Evolutionary conservation across 2,113 vertebrate genomes (phyloP), one percentile per base, ranked within the genome.

Genomic region (Cyphomyrus discorhynchus): DNA sequence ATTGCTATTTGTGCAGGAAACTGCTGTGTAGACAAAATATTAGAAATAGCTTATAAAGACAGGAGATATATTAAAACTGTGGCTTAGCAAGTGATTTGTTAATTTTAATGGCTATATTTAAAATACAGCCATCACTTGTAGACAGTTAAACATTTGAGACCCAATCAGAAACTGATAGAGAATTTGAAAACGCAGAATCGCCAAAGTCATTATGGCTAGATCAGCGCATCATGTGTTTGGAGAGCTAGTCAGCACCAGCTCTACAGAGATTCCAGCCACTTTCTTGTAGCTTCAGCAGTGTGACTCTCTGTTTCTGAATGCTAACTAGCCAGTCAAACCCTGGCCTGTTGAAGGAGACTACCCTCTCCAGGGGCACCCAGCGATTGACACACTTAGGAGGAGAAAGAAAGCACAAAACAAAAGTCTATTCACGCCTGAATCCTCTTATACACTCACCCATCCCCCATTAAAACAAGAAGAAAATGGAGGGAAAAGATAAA

Each of bases 351-450:
- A 96, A 95, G 94, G 94, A 96, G 93, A 94, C 93, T 95, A 95
- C 96, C 95, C 96, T 95, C 94, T 95, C 94, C 94, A 96, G 96
- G 96, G 96, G 96, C 95, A 97, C 95, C 96, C 92, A 95, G 95
- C 96, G 96, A 97, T 96, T 97, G 96, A 97, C 97, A 97, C 96
- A 97, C 96, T 97, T 96, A 97, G 96, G 96, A 96, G 93, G 95
- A 94, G 96, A 95, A 97, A 97, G 96, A 98, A 98, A 97, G 96
- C 95, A 95, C 93, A 96, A 97, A 96, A 98, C 97, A 98, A 98
- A 99, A 96, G 97, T 98, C 97, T 97, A 97, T 98, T 98, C 97
- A 98, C 92, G 93, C 92, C 94, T 91, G 93, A 96, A 95, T 95
- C 94, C 95, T 96, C 96, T 96, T 95, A 97, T 96, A 96, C 94